Base-by-base conservation (phyloP, 37 sponge, comb jelly and placozoan species). In the Lycopodina hypogea region DNA sequence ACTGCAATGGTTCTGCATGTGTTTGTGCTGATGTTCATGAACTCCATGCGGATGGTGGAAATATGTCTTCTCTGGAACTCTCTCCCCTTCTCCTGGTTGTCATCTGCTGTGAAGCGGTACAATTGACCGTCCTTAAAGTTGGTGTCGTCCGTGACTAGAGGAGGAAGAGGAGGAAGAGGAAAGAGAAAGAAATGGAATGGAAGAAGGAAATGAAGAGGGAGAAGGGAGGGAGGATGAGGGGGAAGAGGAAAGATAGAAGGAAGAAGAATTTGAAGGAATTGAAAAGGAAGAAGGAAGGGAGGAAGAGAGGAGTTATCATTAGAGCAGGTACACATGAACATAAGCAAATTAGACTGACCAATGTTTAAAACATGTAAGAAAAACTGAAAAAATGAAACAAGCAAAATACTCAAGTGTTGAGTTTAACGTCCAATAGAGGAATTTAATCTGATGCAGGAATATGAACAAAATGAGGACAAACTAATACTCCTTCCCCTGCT, bases 81-180 rank as follows among this genome's bases (percentile, higher is more conserved):
- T 32, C 51, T 33, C 1, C 22, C 29, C 1, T 50, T 62, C n/a
- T 81, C 90, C 23, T 78, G 71, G 2, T 48, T 74, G n/a, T 88
- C 87, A 50, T 93, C 93, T n/a, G 93, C 75, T 19, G 82, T 80
- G 78, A 93, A 93, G 38, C 78, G 78, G 51, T 84, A 93, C 59
- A 79, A 74, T 9, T 39, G 33, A 0, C 38, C 66, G 63, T 93
- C 93, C 67, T 88, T 93, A 75, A 93, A 93, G 59, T 81, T 75
- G 55, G 82, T 89, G 11, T 81, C 89, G 81, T 93, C 93, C 68
- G 86, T 82, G 15, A 70, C 93, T 93, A 53, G n/a, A 37, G 29
- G 56, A 40, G 33, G 45, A 82, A 34, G 51, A 21, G 51, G 52
- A 32, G 76, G 74, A 18, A 42, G 37, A 22, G 48, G 34, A 71